Conservation (phyloP, 2,888 invertebrate species). For the Hybos culiciformis region DNA sequence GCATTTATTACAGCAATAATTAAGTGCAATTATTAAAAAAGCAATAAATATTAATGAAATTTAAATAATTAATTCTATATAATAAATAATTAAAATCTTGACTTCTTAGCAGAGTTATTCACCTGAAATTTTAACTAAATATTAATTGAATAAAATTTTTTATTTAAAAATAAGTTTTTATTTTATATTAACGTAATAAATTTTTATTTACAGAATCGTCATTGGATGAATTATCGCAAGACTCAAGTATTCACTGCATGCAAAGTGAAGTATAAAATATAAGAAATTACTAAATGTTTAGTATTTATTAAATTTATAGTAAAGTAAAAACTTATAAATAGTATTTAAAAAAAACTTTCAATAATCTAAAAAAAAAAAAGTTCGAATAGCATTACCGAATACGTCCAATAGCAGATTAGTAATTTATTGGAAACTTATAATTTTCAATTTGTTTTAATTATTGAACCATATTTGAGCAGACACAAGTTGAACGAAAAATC, state of each 20-base stretch:
- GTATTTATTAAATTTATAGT: conserved; percentile 24
- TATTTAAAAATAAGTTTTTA: not conserved
- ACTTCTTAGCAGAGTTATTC: not conserved
- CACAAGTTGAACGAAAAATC: no score
- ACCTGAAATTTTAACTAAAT: conserved; percentile 24
- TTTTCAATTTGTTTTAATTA: no score
- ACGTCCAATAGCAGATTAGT: no score
- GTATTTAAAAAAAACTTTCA: no score
- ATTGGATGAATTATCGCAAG: conserved; percentile 74
- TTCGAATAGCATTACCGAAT: no score
- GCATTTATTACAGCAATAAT: no score
- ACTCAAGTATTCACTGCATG: conserved; percentile 76
- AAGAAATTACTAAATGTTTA: conserved; percentile 6
- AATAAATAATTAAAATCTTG: not conserved
- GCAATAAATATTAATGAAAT: no score
- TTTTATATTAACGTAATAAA: conserved; percentile 8
- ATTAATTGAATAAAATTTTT: not conserved
- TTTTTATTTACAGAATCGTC: conserved; percentile 53
- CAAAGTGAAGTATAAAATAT: conserved; percentile 57
- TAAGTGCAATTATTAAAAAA: no score
- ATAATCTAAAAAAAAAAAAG: no score
- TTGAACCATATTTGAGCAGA: no score
- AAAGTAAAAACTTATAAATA: no score
- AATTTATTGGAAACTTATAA: no score
- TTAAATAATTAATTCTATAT: not conserved